Evolutionary conservation across 2,113 vertebrate species (phyloP).

Genomic region (Protobothrops mucrosquamatus): DNA sequence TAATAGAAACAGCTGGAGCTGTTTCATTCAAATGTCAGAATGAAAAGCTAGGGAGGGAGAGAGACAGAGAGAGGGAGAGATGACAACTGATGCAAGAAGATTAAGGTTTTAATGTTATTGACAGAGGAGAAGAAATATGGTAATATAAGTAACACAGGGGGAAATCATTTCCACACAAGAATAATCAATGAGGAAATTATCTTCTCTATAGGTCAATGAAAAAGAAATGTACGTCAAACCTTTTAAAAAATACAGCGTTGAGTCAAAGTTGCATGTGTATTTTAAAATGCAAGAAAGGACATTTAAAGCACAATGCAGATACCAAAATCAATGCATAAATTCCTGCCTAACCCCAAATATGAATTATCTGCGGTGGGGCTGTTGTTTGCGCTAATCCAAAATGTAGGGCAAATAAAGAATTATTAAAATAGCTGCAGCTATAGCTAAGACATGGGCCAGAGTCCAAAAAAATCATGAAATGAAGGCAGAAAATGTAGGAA

Average conservation of each 20-base stretch:
- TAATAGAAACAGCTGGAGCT: constrained; percentile 38
- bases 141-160: constrained; percentile 36
- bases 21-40: constrained; percentile 36
- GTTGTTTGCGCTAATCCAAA: neutral
- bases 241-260: constrained; percentile 27
- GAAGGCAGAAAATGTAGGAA: neutral
- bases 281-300: constrained; percentile 39
- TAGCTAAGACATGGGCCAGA: neutral
- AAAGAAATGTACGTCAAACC: constrained; percentile 42
- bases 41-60: constrained; percentile 7
- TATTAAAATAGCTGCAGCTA: neutral
- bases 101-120: constrained; percentile 44
- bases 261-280: constrained; percentile 14
- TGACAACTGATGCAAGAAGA: constrained; percentile 27
- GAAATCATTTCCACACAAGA: constrained; percentile 28
- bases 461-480: neutral
- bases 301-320: constrained; percentile 23
- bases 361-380: neutral
- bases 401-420: neutral
- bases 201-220: constrained; percentile 47
- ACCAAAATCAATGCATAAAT: constrained; percentile 20
- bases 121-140: constrained; percentile 39
- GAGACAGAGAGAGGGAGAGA: neutral
- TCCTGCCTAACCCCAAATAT: neutral
- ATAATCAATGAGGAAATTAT: constrained; percentile 51